These are phyloP conservation scores for Pseudomugil gertrudae DNA, from an alignment of 2,797 vertebrate genomes.

Conservation along the genomic window DNA sequence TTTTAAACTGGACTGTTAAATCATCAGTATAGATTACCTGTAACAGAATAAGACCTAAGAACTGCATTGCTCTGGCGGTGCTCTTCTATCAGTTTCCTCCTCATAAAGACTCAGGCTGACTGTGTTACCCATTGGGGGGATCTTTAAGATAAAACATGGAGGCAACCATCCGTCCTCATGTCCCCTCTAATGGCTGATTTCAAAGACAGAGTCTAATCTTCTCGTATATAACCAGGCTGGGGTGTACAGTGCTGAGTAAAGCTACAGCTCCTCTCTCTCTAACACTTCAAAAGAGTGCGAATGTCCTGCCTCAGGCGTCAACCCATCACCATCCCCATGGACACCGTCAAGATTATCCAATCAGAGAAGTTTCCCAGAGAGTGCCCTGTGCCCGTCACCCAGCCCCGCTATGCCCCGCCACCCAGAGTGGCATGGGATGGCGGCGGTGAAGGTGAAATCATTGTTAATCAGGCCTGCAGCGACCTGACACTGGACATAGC, in stretches of 20 bases:
- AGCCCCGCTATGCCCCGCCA: slow-evolving; percentile 87
- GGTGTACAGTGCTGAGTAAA: slow-evolving; percentile 44
- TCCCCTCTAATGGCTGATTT: slow-evolving; percentile 84
- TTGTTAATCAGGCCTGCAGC: slow-evolving; percentile 96
- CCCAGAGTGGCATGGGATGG: slow-evolving; percentile 93
- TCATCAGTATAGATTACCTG: slow-evolving; percentile 41
- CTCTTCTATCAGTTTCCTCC: slow-evolving; percentile 46
- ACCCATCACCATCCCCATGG: slow-evolving; percentile 97
- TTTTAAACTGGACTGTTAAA: slow-evolving; percentile 56
- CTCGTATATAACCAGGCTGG: slow-evolving; percentile 40
- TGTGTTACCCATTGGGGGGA: slow-evolving; percentile 4
- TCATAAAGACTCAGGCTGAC: slow-evolving; percentile 64
- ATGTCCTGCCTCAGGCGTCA: slow-evolving; percentile 99
- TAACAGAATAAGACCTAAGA: slow-evolving; percentile 33
- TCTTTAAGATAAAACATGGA: slow-evolving; percentile 76
- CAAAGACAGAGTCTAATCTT: slow-evolving; percentile 29
- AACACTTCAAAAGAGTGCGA: slow-evolving; percentile 57
- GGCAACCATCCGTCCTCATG: slow-evolving; percentile 79
- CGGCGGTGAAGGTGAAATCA: slow-evolving; percentile 95
- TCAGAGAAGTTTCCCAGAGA: slow-evolving; percentile 96
- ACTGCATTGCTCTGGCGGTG: slow-evolving; percentile 57
- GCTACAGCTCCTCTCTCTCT: slow-evolving; percentile 42
- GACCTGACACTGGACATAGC: slow-evolving; percentile 89
- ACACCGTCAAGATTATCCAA: slow-evolving; percentile 97
- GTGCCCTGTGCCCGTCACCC: slow-evolving; percentile 87